phyloP scores from a whole-genome alignment of 2,888 invertebrate species.

The Ormyrus rosae region DNA sequence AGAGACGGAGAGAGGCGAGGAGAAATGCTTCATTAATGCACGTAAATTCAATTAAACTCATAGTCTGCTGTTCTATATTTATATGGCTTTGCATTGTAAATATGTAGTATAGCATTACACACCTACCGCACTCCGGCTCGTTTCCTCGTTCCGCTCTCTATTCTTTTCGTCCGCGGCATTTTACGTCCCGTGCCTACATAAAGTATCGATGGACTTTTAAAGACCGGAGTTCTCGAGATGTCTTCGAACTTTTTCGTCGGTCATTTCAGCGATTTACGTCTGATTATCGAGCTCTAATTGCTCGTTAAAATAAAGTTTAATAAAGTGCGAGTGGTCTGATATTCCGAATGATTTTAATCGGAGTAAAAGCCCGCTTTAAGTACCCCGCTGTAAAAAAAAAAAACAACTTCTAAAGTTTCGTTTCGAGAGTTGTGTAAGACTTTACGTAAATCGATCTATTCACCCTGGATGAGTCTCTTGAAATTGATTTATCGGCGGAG shows the following conservation, averaged over 20 bases:
- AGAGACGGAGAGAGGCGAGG: neutral
- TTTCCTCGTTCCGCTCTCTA: neutral
- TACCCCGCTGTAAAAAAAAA: too few relatives aligned
- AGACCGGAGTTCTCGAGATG: neutral
- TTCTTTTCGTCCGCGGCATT: neutral
- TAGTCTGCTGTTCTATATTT: conserved; percentile 23
- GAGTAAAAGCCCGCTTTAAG: too few relatives aligned
- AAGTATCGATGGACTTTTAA: conserved; percentile 1
- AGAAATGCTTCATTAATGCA: conserved; percentile 41
- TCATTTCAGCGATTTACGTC: neutral
- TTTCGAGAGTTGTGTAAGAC: conserved; percentile 5
- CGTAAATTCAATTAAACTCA: conserved; percentile 39
- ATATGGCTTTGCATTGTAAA: conserved; percentile 43
- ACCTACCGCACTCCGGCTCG: neutral
- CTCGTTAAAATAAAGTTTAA: too few relatives aligned
- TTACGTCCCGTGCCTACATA: neutral
- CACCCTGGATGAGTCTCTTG: neutral
- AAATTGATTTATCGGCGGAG: neutral
- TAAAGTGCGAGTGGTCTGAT: too few relatives aligned
- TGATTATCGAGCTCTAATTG: neutral
- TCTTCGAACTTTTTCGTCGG: neutral
- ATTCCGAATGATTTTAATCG: too few relatives aligned
- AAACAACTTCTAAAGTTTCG: neutral
- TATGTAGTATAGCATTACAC: conserved; percentile 15
- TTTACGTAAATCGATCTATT: neutral